Evolutionary conservation across 2,797 vertebrate genomes (phyloP), one percentile per base, ranked within the genome.

Genomic region (Chelmon rostratus): DNA sequence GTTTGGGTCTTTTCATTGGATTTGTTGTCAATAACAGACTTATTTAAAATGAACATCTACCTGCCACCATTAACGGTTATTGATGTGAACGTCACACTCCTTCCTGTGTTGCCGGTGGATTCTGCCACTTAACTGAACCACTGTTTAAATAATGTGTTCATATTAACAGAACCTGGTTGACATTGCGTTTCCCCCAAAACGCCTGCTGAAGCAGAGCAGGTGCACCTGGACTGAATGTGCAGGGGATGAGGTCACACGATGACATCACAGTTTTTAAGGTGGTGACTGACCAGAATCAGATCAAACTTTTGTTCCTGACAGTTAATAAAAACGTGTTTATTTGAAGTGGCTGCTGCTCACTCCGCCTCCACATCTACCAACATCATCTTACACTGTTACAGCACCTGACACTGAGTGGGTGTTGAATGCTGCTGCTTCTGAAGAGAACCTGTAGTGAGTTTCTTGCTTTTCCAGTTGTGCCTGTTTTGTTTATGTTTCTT

Each of bases 391-490:
- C 57, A 18, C 37, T 21, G 54, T 50, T 10, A 10, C 19, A 38
- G 31, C 61, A 11, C 63, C 56, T 73, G 16, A 4, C 4, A 3
- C 68, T 0, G 42, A 52, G 6, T 5, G 12, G 5, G 67, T 46
- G 72, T 76, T 62, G 33, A 23, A 46, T 46, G 50, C 33, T 16
- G 44, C 61, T 69, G 66, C 66, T 75, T 52, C 61, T 73, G 44
- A 21, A 12, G 31, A 68, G 33, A 46, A 40, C 31, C 50, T 46
- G 59, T 21, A 21, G 46, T 46, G 75, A 70, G 35, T 50, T 59
- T 76, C 18, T 65, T 68, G 56, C 68, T 85, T 88, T 78, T 73
- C 58, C 46, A 76, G 19, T 81, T 85, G 80, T 89, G 78, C 84
- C 88, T 87, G 69, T 88, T 87, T 64, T 63, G 28, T 79, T 86